Base-by-base conservation (phyloP, 2,797 vertebrate genomes). In the Triplophysa bombifrons region DNA sequence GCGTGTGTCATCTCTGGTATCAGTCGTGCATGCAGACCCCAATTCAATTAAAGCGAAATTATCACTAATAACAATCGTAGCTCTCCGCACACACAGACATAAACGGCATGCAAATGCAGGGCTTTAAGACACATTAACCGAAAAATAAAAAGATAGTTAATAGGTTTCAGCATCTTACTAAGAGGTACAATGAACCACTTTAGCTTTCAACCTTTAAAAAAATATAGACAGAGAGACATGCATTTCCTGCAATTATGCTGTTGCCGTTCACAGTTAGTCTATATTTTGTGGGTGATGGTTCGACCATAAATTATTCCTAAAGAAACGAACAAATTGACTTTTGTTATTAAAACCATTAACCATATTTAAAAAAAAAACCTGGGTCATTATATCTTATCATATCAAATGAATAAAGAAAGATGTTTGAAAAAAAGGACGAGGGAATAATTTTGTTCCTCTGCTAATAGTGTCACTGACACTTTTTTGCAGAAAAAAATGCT, bases 31-130 rank as follows among this genome's bases (percentile, higher is more conserved):
- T 56, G 46, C 71, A 66, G 79, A 80, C 76, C 80, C 81, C 78
- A 78, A 87, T 86, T 88, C 81, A 86, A 85, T 86, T 86, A 88
- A 81, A 63, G 67, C 78, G 72, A 86, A 85, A 82, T 81, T 63
- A 85, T 80, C 75, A 69, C 79, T 82, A 84, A 86, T 85, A 84
- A 84, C 75, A 69, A 79, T 81, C 78, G 58, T 82, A 68, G 73
- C 74, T 85, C 76, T 83, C 77, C 50, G 67, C 83, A 74, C 81
- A 75, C 70, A 73, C 27, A 0, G 20, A 70, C 76, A 60, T 55
- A 51, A 76, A 73, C 51, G 34, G 74, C 72, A 74, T 78, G 75
- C 64, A 75, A 78, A 82, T 84, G 30, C 55, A 63, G 27, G 73
- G 55, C 56, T 80, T 79, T 78, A 80, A 58, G 48, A 72, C 76